These are phyloP conservation scores for Butastur rufipennis DNA, from an alignment of 2,113 vertebrate species.

Conservation along the genomic window DNA sequence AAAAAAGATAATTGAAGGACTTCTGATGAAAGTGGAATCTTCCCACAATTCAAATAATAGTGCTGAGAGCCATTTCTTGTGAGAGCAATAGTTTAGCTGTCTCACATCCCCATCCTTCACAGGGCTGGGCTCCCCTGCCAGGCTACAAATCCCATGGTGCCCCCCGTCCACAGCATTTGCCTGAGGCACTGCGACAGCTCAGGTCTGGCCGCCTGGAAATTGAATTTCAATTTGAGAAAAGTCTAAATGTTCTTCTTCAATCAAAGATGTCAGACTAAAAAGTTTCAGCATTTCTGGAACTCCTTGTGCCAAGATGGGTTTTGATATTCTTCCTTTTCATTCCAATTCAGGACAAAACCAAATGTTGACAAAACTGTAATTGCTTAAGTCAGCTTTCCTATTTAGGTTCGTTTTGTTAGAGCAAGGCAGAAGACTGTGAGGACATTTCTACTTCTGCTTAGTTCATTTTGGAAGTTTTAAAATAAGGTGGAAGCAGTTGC, in stretches of 20 bases:
- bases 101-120: constrained; percentile 7
- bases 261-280: constrained; percentile 28
- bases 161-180: background rate
- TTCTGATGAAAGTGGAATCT: background rate
- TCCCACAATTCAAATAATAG: constrained; percentile 1
- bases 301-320: background rate
- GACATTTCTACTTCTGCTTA: background rate
- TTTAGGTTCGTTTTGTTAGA: background rate
- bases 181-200: background rate
- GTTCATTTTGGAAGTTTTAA: background rate
- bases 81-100: constrained; percentile 30
- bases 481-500: background rate
- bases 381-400: constrained; percentile 14
- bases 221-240: constrained; percentile 41
- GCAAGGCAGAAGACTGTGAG: background rate
- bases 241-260: constrained; percentile 44
- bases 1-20: constrained; percentile 3
- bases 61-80: constrained; percentile 45
- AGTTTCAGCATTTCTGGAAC: background rate
- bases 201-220: background rate
- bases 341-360: background rate
- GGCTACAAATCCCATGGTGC: constrained; percentile 22
- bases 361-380: constrained; percentile 29
- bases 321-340: constrained; percentile 15
- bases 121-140: background rate